Percentiles rank a stretch among this genome's conserved stretches.
These are phyloP conservation scores for Scomber colias DNA, from an alignment of 2,113 vertebrate genomes.

Conservation along the genomic window DNA sequence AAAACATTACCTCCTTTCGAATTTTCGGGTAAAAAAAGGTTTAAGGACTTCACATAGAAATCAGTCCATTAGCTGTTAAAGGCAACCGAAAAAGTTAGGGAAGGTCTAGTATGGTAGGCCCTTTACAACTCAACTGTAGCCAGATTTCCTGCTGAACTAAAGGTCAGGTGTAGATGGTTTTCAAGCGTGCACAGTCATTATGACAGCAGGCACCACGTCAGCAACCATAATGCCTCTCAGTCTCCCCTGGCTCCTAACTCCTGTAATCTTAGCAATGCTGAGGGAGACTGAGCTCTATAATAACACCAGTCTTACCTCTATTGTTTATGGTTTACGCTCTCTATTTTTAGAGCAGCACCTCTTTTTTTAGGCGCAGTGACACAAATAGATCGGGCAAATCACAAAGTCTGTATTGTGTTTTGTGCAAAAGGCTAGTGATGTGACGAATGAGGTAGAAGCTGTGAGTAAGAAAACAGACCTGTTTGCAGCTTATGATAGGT, in stretches of 20 bases:
- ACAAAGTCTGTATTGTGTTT: constrained; percentile 71
- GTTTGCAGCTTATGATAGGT: constrained; percentile 36
- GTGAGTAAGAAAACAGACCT: constrained; percentile 50
- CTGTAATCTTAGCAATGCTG: constrained; percentile 66
- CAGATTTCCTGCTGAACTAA: constrained; percentile 61
- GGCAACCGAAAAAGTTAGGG: too few relatives aligned
- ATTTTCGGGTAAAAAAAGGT: too few relatives aligned
- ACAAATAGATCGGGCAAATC: constrained; percentile 63
- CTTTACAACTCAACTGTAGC: constrained; percentile 34
- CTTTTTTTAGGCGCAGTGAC: constrained; percentile 71
- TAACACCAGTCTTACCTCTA: constrained; percentile 57
- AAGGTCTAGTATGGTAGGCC: too few relatives aligned
- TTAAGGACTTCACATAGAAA: too few relatives aligned
- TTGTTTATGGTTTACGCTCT: constrained; percentile 67
- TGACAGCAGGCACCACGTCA: constrained; percentile 73
- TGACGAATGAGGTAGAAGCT: constrained; percentile 55
- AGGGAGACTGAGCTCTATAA: constrained; percentile 57
- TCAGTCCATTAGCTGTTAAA: too few relatives aligned
- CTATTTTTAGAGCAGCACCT: constrained; percentile 73
- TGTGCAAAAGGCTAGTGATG: constrained; percentile 57
- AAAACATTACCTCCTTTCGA: too few relatives aligned
- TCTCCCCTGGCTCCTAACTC: constrained; percentile 40
- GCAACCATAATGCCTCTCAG: constrained; percentile 68
- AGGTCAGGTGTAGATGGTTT: constrained; percentile 59
- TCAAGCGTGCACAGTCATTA: constrained; percentile 70